Base-by-base conservation (phyloP, 2,797 vertebrate genomes). In the Acrocephalus scirpaceus region DNA sequence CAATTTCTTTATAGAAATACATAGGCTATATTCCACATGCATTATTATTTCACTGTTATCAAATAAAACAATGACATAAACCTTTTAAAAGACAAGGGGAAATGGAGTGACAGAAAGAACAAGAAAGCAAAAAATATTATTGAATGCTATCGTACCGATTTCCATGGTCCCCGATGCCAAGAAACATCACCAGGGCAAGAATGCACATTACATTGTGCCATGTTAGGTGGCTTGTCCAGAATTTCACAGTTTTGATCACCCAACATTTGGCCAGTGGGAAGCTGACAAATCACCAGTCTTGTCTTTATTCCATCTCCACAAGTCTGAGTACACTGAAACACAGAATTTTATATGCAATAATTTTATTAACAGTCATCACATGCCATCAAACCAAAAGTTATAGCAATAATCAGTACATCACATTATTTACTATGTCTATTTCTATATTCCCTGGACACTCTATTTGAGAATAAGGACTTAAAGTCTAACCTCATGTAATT, bases 141-240 rank as follows among this genome's bases (percentile, higher is more conserved):
- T 85, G 88, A 97, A 96, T 93, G 96, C 98, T 99, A 99, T 99
- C 99, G 97, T 99, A 99, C 99, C 99, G 98, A 99, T 98, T 99
- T 99, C 99, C 99, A 99, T 1, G 99, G 98, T 97, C 98, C 98
- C 97, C 98, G 98, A 97, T 98, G 98, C 99, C 99, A 99, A 96
- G 98, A 98, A 90, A 98, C 98, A 29, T 98, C 98, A 95, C 98
- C 98, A 61, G 98, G 98, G 96, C 99, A 99, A 85, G 98, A 96
- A 76, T 99, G 99, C 91, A 97, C 96, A 93, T 98, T 99, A 97
- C 99, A 99, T 4, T 98, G 99, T 86, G 98, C 98, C 97, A 98
- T 96, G 72, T 98, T 98, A 6, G 98, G 98, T 5, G 99, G 99
- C 95, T 99, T 99, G 93, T 99, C 98, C 95, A 98, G 97, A 94